phyloP scores from a whole-genome alignment of 1,140 invertebrate species.

The Steinernema khuongi region DNA sequence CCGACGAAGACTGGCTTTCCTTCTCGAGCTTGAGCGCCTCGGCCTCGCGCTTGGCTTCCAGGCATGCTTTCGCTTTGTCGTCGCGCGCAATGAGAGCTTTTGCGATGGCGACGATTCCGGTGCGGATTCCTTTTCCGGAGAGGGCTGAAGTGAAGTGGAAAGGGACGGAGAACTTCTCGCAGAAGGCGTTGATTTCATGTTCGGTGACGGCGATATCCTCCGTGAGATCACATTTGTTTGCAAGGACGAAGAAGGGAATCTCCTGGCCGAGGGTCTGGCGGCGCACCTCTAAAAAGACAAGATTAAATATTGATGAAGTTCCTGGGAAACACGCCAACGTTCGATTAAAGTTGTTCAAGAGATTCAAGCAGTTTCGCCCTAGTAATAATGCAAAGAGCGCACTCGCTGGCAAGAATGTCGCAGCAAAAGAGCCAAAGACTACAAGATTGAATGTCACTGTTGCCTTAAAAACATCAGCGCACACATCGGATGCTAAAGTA shows the following conservation, averaged over 20 bases:
- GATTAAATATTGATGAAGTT: background rate
- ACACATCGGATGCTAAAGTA: no score
- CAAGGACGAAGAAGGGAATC: slow-evolving; percentile 2
- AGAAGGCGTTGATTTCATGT: background rate
- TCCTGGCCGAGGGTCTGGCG: background rate
- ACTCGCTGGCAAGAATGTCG: no score
- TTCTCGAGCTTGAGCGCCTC: background rate
- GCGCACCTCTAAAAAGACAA: background rate
- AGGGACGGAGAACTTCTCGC: slow-evolving; percentile 7
- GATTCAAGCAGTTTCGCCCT: background rate
- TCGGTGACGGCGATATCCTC: background rate
- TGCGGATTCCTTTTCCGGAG: background rate
- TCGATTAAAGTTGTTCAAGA: no score
- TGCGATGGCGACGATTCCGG: background rate
- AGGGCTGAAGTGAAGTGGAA: slow-evolving; percentile 2
- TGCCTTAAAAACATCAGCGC: no score
- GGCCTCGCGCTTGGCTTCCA: background rate
- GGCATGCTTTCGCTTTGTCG: background rate
- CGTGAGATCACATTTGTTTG: slow-evolving; percentile 5
- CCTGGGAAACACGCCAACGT: background rate
- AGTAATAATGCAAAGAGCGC: background rate
- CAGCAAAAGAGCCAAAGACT: no score
- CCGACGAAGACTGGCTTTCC: background rate
- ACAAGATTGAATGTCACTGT: no score
- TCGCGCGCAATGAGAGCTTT: background rate